phyloP scores from a whole-genome alignment of 2,113 vertebrate genomes.

The Opisthocomus hoazin region DNA sequence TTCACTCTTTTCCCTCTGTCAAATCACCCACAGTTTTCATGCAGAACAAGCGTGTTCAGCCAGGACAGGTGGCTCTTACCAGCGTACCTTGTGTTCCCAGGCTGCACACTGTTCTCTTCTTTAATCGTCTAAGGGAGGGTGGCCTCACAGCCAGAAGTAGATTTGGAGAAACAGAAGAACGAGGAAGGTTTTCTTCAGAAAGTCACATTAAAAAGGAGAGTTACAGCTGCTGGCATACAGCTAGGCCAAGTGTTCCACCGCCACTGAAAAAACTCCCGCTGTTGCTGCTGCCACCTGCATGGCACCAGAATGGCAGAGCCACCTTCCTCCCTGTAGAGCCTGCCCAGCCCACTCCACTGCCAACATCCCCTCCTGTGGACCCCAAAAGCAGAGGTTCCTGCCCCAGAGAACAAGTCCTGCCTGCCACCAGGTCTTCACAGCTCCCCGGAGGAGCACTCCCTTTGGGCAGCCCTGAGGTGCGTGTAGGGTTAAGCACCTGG shows the following conservation, averaged over 20 bases:
- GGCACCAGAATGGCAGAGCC: not conserved
- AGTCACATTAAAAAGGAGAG: not conserved
- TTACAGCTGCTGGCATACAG: not conserved
- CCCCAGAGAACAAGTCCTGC: not conserved
- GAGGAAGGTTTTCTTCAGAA: not conserved
- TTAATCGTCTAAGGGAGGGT: not conserved
- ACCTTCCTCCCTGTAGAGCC: not conserved
- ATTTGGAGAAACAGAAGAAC: not conserved
- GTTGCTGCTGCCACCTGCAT: not conserved
- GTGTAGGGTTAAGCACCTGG: rapidly evolving
- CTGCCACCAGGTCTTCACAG: rapidly evolving
- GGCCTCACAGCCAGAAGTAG: not conserved
- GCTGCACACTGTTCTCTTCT: not conserved
- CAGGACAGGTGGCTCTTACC: not conserved
- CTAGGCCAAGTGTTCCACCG: not conserved
- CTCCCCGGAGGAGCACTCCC: not conserved
- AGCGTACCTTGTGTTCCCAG: not conserved
- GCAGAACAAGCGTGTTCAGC: not conserved
- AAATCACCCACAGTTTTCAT: rapidly evolving
- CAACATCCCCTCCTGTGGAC: not conserved
- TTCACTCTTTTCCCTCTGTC: not conserved
- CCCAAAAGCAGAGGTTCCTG: not conserved
- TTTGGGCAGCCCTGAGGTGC: not conserved
- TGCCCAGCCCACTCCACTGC: not conserved
- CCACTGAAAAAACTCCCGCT: not conserved